Percentiles rank a stretch among this genome's conserved stretches.
phyloP scores from a whole-genome alignment of 1,140 invertebrate species.

The Lepidostoma basale region DNA sequence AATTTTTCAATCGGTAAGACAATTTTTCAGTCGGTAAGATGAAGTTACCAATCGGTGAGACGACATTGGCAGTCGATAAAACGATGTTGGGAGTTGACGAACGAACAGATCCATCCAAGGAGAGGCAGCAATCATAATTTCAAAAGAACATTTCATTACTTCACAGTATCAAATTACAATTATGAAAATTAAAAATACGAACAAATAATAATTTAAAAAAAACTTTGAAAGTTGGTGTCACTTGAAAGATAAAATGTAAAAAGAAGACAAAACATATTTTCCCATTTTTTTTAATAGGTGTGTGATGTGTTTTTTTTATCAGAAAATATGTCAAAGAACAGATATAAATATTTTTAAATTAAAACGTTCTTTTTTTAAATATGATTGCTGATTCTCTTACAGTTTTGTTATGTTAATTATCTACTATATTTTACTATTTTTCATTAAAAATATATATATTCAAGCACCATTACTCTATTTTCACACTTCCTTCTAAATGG shows the following conservation, averaged over 20 bases:
- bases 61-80: too few relatives aligned
- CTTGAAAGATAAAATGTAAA: slow-evolving; percentile 25
- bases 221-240: slow-evolving; percentile 24
- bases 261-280: slow-evolving; percentile 38
- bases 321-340: slow-evolving; percentile 57
- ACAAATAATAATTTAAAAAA: slow-evolving; percentile 42
- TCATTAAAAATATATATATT: too few relatives aligned
- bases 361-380: slow-evolving; percentile 23
- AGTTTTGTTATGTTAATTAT: neutral
- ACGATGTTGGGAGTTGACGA: too few relatives aligned
- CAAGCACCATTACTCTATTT: neutral
- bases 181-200: slow-evolving; percentile 31
- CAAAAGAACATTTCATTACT: slow-evolving; percentile 59
- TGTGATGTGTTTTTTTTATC: slow-evolving; percentile 37
- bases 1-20: too few relatives aligned
- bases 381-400: slow-evolving; percentile 43
- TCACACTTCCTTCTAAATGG: too few relatives aligned
- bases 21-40: too few relatives aligned
- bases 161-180: slow-evolving; percentile 37
- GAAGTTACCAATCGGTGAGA: too few relatives aligned
- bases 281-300: too few relatives aligned
- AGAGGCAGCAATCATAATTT: slow-evolving; percentile 64
- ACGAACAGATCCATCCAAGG: too few relatives aligned
- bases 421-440: neutral
- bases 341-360: neutral